A percentile compares a stretch with the other conserved stretches of the same genome.
Conservation (phyloP, 2,113 vertebrate species). For the Heterocephalus glaber region DNA sequence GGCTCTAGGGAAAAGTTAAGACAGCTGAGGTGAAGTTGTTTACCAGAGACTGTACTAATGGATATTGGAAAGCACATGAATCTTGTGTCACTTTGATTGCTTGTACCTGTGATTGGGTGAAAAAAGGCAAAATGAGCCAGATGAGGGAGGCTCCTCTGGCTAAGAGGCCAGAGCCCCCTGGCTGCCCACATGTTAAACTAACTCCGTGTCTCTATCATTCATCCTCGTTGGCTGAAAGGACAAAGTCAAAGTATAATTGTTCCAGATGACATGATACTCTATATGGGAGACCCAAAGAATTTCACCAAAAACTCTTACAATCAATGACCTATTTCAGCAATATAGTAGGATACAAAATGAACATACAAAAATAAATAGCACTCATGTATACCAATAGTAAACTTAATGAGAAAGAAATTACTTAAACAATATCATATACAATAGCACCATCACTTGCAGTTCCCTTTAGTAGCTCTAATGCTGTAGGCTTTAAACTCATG, state of each 20-base stretch:
- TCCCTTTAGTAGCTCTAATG: neutral
- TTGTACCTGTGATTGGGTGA: too few species aligned
- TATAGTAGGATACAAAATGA: neutral
- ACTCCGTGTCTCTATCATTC: too few species aligned
- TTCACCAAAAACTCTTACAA: neutral
- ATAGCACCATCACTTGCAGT: neutral
- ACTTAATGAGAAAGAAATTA: neutral
- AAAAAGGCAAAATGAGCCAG: too few species aligned
- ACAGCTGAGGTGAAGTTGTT: too few species aligned
- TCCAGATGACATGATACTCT: neutral
- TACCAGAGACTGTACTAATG: too few species aligned
- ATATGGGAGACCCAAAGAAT: neutral
- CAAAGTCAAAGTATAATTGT: neutral
- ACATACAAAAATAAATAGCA: neutral
- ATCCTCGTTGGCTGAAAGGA: neutral
- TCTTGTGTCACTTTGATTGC: too few species aligned
- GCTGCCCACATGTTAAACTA: too few species aligned
- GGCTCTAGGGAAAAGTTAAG: too few species aligned
- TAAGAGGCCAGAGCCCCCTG: too few species aligned
- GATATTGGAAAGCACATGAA: too few species aligned
- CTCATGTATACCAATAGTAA: neutral
- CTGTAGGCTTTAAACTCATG: neutral
- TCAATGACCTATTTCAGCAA: neutral
- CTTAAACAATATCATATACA: neutral
- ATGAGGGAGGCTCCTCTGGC: too few species aligned